Conservation (phyloP, 2,888 invertebrate genomes). For the Magallana nippona region DNA sequence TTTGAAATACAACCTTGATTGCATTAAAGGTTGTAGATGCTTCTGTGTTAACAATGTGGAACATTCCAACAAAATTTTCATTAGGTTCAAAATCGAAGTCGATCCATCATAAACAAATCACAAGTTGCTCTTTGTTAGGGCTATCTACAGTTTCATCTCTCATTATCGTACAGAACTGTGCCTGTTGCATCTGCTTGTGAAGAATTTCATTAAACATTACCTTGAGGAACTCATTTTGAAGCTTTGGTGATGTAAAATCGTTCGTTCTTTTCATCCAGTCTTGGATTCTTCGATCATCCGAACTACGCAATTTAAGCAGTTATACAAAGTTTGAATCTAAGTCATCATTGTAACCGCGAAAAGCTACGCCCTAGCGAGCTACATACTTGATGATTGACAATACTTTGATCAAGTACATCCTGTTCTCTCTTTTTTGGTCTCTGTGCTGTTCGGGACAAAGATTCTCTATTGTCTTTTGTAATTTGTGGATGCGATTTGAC, state of each 20-base stretch:
- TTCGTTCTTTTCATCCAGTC: background rate
- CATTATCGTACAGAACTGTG: background rate
- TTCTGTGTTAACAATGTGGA: background rate
- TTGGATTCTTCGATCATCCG: background rate
- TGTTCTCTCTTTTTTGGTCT: background rate
- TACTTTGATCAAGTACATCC: constrained; percentile 20
- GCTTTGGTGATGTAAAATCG: background rate
- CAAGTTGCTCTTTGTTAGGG: constrained; percentile 31
- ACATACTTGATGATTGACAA: background rate
- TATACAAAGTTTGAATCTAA: background rate
- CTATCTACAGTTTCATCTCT: constrained; percentile 11
- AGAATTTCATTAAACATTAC: background rate
- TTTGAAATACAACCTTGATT: constrained; percentile 50
- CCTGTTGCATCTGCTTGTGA: background rate
- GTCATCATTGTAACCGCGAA: background rate
- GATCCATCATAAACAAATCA: constrained; percentile 35
- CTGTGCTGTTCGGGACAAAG: background rate
- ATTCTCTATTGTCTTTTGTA: background rate
- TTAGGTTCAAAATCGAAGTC: background rate
- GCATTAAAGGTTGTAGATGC: constrained; percentile 24
- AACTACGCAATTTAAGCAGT: background rate
- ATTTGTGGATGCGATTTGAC: background rate
- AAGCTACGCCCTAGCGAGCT: background rate
- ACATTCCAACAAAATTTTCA: constrained; percentile 22
- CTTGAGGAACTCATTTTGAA: background rate